These are phyloP conservation scores for Anniella stebbinsi DNA, from an alignment of 2,797 vertebrate species.

Conservation along the genomic window DNA sequence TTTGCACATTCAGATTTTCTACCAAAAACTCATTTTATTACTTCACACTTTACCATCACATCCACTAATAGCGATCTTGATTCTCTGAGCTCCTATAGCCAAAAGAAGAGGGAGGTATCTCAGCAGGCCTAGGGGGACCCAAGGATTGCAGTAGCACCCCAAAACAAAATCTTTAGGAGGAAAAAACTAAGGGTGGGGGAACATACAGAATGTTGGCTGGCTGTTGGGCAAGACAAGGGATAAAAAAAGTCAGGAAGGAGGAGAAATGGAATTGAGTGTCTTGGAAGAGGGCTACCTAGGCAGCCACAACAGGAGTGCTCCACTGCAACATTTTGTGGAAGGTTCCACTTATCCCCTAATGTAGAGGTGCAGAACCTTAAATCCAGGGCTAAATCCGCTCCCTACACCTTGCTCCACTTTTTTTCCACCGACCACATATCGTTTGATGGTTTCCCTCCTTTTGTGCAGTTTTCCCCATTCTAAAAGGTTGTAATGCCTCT, in stretches of 20 bases:
- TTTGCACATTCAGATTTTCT: not conserved
- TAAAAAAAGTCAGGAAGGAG: not conserved
- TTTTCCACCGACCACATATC: too few species aligned
- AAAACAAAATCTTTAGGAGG: not conserved
- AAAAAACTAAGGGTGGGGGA: not conserved
- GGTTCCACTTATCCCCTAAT: not conserved
- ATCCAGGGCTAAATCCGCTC: too few species aligned
- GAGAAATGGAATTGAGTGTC: too few species aligned
- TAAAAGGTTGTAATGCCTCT: too few species aligned
- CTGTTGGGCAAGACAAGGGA: too few species aligned
- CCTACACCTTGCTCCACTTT: not conserved
- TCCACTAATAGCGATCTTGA: not conserved
- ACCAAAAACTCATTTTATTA: not conserved
- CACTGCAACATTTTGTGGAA: not conserved
- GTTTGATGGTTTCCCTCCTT: too few species aligned
- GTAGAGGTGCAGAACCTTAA: too few species aligned
- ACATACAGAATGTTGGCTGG: not conserved
- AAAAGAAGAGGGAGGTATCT: not conserved
- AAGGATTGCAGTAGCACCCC: not conserved
- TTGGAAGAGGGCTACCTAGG: not conserved
- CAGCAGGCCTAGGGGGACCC: not conserved
- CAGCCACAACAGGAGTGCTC: not conserved
- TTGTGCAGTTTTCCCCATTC: too few species aligned
- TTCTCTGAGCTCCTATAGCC: not conserved
- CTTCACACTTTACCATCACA: not conserved